These are phyloP conservation scores for Pimephales promelas DNA, from an alignment of 2,113 vertebrate genomes.

Conservation along the genomic window DNA sequence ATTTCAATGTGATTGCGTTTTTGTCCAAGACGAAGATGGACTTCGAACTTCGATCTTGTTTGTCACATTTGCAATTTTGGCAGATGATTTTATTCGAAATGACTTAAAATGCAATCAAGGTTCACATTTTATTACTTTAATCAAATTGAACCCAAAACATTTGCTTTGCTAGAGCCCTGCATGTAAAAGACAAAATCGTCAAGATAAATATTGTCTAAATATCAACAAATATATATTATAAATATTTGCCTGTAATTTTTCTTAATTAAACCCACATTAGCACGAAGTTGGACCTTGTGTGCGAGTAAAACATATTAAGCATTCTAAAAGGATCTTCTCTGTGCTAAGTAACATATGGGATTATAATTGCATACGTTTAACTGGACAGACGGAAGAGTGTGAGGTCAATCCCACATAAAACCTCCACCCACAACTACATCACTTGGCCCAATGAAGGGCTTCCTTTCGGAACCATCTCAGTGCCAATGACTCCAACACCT, in stretches of 20 bases:
- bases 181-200: background rate
- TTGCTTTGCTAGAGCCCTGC: background rate
- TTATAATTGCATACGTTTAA: background rate
- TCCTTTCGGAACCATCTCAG: constrained; percentile 6
- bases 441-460: background rate
- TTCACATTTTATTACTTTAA: too few relatives aligned
- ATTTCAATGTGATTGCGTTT: too few relatives aligned
- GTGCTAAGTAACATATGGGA: constrained; percentile 22
- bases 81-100: background rate
- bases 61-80: background rate
- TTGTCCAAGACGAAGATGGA: background rate
- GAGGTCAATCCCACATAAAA: constrained; percentile 24
- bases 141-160: background rate
- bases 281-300: background rate
- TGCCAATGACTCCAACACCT: constrained; percentile 25
- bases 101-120: background rate
- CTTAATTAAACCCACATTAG: background rate
- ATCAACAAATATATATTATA: background rate
- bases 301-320: background rate
- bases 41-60: too few relatives aligned
- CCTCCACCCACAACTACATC: constrained; percentile 4
- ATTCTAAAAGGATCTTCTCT: background rate
- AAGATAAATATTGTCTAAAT: background rate
- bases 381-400: constrained; percentile 27
- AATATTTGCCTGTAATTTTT: background rate